phyloP scores from a whole-genome alignment of 2,888 invertebrate species.

The Tromatobia lineatoria region DNA sequence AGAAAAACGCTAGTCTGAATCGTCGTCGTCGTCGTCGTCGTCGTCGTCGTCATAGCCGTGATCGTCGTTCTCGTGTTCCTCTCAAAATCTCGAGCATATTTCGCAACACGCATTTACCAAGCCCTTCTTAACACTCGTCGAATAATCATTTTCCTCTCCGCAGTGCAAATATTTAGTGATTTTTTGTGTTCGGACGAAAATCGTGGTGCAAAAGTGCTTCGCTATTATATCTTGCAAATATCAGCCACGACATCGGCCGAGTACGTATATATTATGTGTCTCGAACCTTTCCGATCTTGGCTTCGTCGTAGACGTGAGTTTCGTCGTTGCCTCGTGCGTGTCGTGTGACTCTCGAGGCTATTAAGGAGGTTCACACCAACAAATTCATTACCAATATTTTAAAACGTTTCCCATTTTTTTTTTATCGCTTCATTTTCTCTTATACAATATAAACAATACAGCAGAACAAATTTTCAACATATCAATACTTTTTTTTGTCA shows the following conservation, averaged over 20 bases:
- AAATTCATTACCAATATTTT: too few species aligned
- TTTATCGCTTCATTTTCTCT: too few species aligned
- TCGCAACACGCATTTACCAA: not conserved
- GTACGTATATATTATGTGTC: constrained; percentile 6
- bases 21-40: constrained; percentile 66
- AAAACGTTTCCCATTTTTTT: too few species aligned
- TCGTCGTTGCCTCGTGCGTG: not conserved
- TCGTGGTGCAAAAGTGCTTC: not conserved
- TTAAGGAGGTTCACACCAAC: not conserved
- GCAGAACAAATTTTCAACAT: too few species aligned
- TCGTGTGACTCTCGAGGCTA: not conserved
- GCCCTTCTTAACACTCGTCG: not conserved
- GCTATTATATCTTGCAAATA: not conserved
- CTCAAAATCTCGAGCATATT: not conserved
- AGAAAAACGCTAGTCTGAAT: constrained; percentile 54
- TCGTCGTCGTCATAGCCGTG: constrained; percentile 45
- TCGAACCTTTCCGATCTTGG: not conserved
- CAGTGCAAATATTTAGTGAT: not conserved
- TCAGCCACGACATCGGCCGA: not conserved
- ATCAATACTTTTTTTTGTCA: too few species aligned
- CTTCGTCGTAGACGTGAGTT: not conserved
- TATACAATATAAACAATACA: too few species aligned
- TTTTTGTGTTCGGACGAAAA: not conserved
- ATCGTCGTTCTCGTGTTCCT: constrained; percentile 39
- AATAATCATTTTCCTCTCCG: not conserved